Conservation (phyloP, 1,140 invertebrate species). For the Ridgeia piscesae region DNA sequence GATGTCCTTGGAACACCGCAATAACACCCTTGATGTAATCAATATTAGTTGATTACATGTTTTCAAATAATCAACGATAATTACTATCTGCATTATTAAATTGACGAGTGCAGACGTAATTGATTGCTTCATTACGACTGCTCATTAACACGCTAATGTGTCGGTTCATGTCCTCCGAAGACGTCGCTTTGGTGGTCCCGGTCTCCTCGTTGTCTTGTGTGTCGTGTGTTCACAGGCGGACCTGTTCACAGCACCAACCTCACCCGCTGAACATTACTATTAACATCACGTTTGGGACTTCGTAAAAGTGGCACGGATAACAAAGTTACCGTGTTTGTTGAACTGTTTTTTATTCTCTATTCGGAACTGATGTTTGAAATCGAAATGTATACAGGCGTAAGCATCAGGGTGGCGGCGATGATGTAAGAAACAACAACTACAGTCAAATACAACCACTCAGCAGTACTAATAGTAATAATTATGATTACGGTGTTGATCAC, state of each 20-base stretch:
- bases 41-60: neutral
- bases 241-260: too few relatives aligned
- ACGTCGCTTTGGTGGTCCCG: neutral
- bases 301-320: too few relatives aligned
- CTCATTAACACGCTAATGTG: neutral
- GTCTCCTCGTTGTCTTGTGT: too few relatives aligned
- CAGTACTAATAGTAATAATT: neutral
- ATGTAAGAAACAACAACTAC: neutral
- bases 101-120: neutral
- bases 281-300: too few relatives aligned
- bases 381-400: too few relatives aligned
- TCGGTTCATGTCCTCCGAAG: neutral
- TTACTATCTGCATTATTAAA: neutral
- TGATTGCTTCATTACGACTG: neutral
- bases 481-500: neutral
- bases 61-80: neutral
- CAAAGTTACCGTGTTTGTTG: too few relatives aligned
- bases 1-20: neutral
- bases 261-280: too few relatives aligned
- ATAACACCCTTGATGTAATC: neutral
- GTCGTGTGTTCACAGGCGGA: too few relatives aligned
- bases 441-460: neutral
- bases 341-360: too few relatives aligned
- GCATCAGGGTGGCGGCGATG: too few relatives aligned
- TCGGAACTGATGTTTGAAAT: too few relatives aligned